Conservation (phyloP, 2,113 vertebrate species). For the Brachionichthys hirsutus region DNA sequence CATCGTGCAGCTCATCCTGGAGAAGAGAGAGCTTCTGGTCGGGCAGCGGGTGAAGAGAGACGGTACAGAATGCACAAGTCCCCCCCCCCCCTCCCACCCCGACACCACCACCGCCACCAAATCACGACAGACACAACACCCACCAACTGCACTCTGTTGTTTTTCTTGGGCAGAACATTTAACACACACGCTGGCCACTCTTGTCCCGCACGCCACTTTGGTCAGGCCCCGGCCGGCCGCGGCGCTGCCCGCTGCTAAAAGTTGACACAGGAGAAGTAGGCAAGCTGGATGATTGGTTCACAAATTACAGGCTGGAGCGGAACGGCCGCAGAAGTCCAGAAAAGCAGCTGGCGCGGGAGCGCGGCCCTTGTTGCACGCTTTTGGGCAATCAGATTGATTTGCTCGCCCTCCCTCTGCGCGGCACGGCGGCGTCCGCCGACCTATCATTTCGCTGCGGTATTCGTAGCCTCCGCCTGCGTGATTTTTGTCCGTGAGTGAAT, state of each 20-base stretch:
- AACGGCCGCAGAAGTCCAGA: constrained; percentile 53
- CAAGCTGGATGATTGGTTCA: constrained; percentile 67
- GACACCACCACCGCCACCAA: no score
- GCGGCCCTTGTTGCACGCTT: constrained; percentile 66
- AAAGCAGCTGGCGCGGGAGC: constrained; percentile 63
- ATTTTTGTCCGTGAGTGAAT: constrained; percentile 46
- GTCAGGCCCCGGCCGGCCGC: constrained; percentile 53
- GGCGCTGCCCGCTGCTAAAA: constrained; percentile 73
- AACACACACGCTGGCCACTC: constrained; percentile 53
- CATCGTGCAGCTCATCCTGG: constrained; percentile 80
- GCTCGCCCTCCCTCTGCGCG: constrained; percentile 14
- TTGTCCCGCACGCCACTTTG: constrained; percentile 63
- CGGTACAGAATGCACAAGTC: constrained; percentile 41
- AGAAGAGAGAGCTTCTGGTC: constrained; percentile 79
- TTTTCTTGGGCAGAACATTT: constrained; percentile 61
- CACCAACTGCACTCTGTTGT: constrained; percentile 27
- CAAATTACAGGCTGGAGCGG: constrained; percentile 77
- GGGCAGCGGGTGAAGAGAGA: constrained; percentile 78
- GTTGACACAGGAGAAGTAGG: constrained; percentile 77
- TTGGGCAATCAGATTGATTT: constrained; percentile 51
- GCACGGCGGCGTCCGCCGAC: constrained; percentile 17
- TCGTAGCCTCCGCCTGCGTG: constrained; percentile 57
- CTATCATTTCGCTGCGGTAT: constrained; percentile 66
- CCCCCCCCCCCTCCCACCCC: constrained; percentile 8
- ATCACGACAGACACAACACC: constrained; percentile 58